Percentiles rank a stretch among this genome's conserved stretches.
Conservation (phyloP, 2,797 vertebrate species). For the Rhynchotus rufescens region DNA sequence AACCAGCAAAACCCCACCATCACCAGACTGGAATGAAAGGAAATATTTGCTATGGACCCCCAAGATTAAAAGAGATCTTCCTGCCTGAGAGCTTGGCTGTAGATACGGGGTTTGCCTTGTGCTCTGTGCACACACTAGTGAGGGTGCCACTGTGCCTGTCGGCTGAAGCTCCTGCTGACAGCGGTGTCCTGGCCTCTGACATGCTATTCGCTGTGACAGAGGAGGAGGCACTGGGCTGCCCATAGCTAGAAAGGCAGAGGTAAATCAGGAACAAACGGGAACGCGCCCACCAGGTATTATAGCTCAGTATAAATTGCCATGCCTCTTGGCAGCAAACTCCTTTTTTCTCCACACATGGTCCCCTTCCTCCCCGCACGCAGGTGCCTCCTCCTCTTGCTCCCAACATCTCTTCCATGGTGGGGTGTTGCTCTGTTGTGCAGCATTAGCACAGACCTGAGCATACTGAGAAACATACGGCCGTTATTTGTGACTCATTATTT, state of each 20-base stretch:
- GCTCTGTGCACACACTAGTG: not conserved
- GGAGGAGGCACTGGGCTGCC: not conserved
- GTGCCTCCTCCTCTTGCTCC: not conserved
- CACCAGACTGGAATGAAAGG: not conserved
- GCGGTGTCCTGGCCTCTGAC: not conserved
- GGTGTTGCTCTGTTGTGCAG: not conserved
- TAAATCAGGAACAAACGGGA: not conserved
- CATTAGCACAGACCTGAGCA: not conserved
- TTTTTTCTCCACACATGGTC: not conserved
- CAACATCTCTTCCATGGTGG: not conserved
- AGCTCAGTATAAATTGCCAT: constrained; percentile 7
- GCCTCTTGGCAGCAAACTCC: constrained; percentile 45
- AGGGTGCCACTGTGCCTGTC: not conserved
- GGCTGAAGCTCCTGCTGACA: not conserved
- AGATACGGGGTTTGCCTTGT: not conserved
- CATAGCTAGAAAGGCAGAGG: not conserved
- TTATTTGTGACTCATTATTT: not conserved
- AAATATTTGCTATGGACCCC: not conserved
- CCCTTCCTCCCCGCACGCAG: not conserved
- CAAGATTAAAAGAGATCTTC: not conserved
- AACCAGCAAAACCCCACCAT: not conserved
- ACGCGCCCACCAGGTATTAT: not conserved
- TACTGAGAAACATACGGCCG: not conserved
- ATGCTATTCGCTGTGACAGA: not conserved
- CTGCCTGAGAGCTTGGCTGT: not conserved